Conservation (phyloP, 2,888 invertebrate species). For the Agriotes lineatus region DNA sequence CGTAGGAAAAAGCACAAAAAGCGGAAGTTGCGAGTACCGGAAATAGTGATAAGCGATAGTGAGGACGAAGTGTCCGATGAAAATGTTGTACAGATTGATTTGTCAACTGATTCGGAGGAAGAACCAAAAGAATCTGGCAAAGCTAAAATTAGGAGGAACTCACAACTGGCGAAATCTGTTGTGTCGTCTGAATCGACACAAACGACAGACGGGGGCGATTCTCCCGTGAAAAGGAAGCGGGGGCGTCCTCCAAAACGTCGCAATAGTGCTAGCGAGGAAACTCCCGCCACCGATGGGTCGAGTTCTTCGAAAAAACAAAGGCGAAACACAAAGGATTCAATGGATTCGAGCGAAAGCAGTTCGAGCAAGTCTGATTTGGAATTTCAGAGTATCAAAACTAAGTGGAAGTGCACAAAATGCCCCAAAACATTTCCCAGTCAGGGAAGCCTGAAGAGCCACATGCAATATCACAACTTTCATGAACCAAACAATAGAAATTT, state of each 20-base stretch:
- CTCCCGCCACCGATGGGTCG: slow-evolving; percentile 5
- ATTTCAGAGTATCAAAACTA: slow-evolving; percentile 21
- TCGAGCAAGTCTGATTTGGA: slow-evolving; percentile 51
- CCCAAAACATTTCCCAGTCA: slow-evolving; percentile 62
- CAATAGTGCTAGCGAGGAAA: background rate
- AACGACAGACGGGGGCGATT: background rate
- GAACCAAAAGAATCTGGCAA: slow-evolving; percentile 8
- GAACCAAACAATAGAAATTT: slow-evolving; percentile 34
- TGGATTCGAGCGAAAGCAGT: slow-evolving; percentile 29
- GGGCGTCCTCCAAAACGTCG: slow-evolving; percentile 29
- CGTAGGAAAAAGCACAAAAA: slow-evolving; percentile 42
- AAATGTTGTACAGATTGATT: slow-evolving; percentile 53
- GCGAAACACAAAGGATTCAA: slow-evolving; percentile 27
- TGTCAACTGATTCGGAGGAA: slow-evolving; percentile 51
- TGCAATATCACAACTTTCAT: slow-evolving; percentile 60
- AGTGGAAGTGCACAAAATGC: slow-evolving; percentile 58
- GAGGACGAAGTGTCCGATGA: slow-evolving; percentile 48
- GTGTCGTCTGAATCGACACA: background rate
- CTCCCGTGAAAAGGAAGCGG: slow-evolving; percentile 16
- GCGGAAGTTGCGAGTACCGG: slow-evolving; percentile 38
- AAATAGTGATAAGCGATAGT: slow-evolving; percentile 52
- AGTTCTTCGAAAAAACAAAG: slow-evolving; percentile 33
- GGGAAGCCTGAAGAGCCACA: slow-evolving; percentile 61
- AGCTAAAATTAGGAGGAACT: background rate
- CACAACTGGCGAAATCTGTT: background rate